Percentiles rank a stretch among this genome's conserved stretches.
These are phyloP conservation scores for Orthonyx spaldingii DNA, from an alignment of 2,113 vertebrate genomes.

Conservation along the genomic window DNA sequence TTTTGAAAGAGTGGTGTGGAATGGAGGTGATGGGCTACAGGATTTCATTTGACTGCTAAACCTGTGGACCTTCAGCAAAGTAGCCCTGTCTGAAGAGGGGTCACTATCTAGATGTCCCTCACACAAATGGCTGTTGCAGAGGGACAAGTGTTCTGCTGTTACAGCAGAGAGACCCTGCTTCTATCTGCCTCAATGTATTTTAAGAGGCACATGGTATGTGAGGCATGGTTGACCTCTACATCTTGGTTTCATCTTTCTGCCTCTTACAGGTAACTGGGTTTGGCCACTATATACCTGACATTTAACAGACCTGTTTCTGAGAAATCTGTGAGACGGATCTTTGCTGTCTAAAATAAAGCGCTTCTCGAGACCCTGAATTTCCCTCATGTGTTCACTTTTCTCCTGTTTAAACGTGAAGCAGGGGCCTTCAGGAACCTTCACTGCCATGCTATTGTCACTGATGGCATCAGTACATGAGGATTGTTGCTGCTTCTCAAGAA, in stretches of 20 bases:
- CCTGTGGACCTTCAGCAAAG: background rate
- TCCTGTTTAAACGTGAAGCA: background rate
- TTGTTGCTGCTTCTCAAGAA: background rate
- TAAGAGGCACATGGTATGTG: background rate
- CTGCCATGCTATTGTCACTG: background rate
- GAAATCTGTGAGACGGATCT: background rate
- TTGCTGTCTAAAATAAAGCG: background rate
- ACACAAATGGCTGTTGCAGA: background rate
- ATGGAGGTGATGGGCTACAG: background rate
- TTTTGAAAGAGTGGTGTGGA: background rate
- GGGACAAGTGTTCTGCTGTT: background rate
- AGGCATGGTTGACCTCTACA: background rate
- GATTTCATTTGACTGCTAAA: background rate
- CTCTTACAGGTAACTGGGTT: background rate
- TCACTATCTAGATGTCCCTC: background rate
- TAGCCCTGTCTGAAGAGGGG: background rate
- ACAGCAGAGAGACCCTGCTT: background rate
- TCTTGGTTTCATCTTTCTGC: background rate
- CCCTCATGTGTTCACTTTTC: background rate
- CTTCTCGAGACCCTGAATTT: background rate
- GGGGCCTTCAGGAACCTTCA: background rate
- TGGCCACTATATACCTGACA: background rate
- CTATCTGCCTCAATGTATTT: background rate
- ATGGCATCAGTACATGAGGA: rapidly evolving
- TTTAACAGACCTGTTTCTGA: background rate